Evolutionary conservation across 2,888 invertebrate species (phyloP).

Genomic region (Cephus runcator): DNA sequence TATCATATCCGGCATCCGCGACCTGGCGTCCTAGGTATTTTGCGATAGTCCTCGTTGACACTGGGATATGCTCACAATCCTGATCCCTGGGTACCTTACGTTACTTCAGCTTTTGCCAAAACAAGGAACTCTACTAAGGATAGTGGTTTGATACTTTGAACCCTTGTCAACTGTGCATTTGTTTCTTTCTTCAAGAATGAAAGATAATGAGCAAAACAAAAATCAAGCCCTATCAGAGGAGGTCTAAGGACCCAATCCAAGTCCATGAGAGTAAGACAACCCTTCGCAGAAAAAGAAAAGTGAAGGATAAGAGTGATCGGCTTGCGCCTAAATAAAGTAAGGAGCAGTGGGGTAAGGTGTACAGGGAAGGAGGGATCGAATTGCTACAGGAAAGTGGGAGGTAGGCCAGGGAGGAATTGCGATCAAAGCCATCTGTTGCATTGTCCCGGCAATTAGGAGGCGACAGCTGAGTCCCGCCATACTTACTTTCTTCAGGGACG

Average conservation of each 20-base stretch:
- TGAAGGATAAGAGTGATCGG: background rate
- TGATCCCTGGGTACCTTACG: background rate
- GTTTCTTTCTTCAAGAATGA: background rate
- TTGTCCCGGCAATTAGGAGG: slow-evolving; percentile 66
- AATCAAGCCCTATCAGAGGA: background rate
- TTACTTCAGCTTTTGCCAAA: background rate
- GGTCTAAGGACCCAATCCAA: background rate
- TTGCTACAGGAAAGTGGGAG: slow-evolving; percentile 18
- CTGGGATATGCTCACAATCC: background rate
- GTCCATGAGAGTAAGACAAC: background rate
- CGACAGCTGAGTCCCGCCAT: slow-evolving; percentile 64
- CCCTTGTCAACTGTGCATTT: background rate
- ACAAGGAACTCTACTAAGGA: background rate
- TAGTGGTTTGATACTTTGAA: background rate
- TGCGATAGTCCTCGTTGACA: slow-evolving; percentile 39
- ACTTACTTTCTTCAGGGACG: slow-evolving; percentile 61
- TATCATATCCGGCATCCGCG: slow-evolving; percentile 53
- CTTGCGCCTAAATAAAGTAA: slow-evolving; percentile 30
- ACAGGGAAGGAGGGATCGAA: background rate
- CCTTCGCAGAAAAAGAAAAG: background rate
- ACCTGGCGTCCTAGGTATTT: slow-evolving; percentile 43
- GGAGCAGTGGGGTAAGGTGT: slow-evolving; percentile 12
- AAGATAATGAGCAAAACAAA: background rate
- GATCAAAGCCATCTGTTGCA: slow-evolving; percentile 67
- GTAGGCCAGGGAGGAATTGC: slow-evolving; percentile 51